Evolutionary conservation across 1,140 invertebrate genomes (phyloP), one percentile per base, ranked within the genome.

Genomic region (Drosophila arawakana): DNA sequence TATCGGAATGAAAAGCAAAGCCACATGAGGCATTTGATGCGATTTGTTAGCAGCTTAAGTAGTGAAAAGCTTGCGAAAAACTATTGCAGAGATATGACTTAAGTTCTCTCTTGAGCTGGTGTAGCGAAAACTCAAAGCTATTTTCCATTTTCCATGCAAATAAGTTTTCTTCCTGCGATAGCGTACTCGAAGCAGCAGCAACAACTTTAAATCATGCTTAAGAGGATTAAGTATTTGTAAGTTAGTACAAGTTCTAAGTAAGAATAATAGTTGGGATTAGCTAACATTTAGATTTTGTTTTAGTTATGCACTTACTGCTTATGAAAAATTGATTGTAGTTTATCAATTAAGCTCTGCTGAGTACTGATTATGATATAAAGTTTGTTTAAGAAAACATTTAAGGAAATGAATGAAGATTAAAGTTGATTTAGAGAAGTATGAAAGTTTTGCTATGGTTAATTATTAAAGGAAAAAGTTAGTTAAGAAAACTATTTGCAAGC

Each of bases 11-110:
- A 18, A 57, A 30, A 30, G 34, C 21, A 61, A 69, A 69, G 57
- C 71, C 71, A 73, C 71, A 73, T 47, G 57, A 69, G 71, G 35
- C 71, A 55, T 41, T 69, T 73, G 65, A 73, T 55, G 71, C 65
- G 65, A 73, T 73, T 73, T 73, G 71, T 69, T 73, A 60, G 49
- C 18, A 73, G 66, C 58, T 70, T 50, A 74, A 58, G 52, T 7
- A 35, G 50, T 11, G 30, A 39, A 41, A 73, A 60, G 52, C 55
- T 57, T 65, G 37, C 25, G 37, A 54, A 67, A 44, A 30, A 58
- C 62, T 46, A 67, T 67, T 73, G 35, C 30, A 39, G 35, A 39
- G 35, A 57, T 59, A 54, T 67, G 18, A 54, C 37, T 39, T 15
- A 41, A 52, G 61, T 65, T 57, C 13, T 7, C 21, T 30, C 25